A percentile compares a stretch with the other conserved stretches of the same genome.
These are phyloP conservation scores for Marronus borbonicus DNA, from an alignment of 2,888 invertebrate species.

Conservation along the genomic window DNA sequence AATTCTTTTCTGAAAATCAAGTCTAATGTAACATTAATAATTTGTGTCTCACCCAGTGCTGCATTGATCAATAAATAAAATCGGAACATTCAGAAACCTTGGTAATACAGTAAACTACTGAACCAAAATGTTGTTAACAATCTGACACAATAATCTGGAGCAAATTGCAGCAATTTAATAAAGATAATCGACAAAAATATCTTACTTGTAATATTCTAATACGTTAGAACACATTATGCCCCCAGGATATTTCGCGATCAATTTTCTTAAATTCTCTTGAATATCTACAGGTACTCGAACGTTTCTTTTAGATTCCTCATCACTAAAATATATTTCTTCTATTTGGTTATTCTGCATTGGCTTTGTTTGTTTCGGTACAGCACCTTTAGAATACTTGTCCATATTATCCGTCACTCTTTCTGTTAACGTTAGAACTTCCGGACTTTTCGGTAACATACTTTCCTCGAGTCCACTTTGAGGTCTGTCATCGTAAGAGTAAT, in stretches of 20 bases:
- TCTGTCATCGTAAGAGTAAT: neutral
- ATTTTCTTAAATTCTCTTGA: slow-evolving; percentile 60
- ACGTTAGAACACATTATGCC: slow-evolving; percentile 72
- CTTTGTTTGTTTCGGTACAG: slow-evolving; percentile 1
- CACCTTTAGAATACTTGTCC: neutral
- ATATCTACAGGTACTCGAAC: slow-evolving; percentile 60
- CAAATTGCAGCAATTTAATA: neutral
- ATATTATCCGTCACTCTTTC: too few species aligned
- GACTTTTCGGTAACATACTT: too few species aligned
- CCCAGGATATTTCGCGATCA: slow-evolving; percentile 68
- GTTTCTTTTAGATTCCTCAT: slow-evolving; percentile 49
- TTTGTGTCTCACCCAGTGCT: too few species aligned
- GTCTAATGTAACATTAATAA: neutral
- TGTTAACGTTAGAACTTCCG: too few species aligned
- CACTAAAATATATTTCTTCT: slow-evolving; percentile 48
- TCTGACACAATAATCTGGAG: neutral
- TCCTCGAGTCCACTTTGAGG: too few species aligned
- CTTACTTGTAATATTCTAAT: slow-evolving; percentile 70
- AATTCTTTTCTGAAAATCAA: slow-evolving; percentile 60
- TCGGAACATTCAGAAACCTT: too few species aligned
- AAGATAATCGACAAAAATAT: slow-evolving; percentile 12
- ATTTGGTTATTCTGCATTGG: neutral
- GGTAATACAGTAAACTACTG: too few species aligned
- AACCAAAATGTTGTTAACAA: too few species aligned
- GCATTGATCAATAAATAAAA: too few species aligned